Evolutionary conservation across 1,140 invertebrate species (phyloP).

Genomic region (Phortica variegata): DNA sequence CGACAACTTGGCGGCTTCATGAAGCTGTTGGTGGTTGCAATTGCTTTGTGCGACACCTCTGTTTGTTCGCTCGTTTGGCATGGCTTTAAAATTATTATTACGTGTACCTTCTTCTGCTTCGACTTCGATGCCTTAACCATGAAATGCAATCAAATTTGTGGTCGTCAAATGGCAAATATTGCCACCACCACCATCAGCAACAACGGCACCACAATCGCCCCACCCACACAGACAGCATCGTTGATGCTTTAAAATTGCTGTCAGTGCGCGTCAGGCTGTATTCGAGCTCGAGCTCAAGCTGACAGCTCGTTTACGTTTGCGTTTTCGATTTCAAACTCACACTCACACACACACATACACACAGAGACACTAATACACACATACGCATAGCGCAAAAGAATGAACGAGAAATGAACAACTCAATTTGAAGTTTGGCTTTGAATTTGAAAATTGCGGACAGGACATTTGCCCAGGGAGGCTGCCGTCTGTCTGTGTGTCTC

Average conservation of each 20-base stretch:
- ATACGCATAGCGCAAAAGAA: too few species aligned
- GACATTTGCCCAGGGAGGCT: neutral
- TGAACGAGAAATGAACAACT: conserved; percentile 42
- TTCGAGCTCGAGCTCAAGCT: conserved; percentile 42
- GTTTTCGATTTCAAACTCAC: neutral
- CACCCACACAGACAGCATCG: neutral
- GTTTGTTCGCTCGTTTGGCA: conserved; percentile 23
- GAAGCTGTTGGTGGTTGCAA: conserved; percentile 14
- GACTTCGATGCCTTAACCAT: conserved; percentile 51
- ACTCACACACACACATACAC: too few species aligned
- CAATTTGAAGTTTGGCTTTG: conserved; percentile 46
- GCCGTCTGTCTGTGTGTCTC: too few species aligned
- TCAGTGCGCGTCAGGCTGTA: conserved; percentile 44
- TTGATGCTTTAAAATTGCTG: conserved; percentile 38
- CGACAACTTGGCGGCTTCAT: too few species aligned
- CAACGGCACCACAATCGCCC: neutral
- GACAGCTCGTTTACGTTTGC: conserved; percentile 35
- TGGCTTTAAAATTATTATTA: too few species aligned
- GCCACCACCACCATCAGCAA: conserved; percentile 15
- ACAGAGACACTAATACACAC: too few species aligned
- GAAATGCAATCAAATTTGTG: conserved; percentile 56
- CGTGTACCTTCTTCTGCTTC: conserved; percentile 35
- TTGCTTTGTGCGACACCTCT: conserved; percentile 5
- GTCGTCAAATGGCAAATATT: conserved; percentile 56
- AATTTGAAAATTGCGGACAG: conserved; percentile 29